These are phyloP conservation scores for Abramis brama DNA, from an alignment of 2,113 vertebrate species.

Conservation along the genomic window DNA sequence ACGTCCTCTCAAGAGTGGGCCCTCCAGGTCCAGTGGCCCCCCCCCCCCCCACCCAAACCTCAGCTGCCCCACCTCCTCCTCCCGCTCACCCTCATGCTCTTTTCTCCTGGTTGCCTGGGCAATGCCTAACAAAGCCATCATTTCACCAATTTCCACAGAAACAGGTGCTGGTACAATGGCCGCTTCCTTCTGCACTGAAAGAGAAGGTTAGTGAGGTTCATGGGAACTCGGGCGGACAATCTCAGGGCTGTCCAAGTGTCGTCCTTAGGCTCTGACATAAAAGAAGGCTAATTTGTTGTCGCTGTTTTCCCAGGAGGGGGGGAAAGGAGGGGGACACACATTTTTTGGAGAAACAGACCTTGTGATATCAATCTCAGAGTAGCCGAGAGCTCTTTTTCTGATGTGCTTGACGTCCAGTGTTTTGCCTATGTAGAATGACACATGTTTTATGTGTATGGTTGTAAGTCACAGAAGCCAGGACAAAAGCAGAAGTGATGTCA, in stretches of 20 bases:
- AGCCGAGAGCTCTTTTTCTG: slow-evolving; percentile 60
- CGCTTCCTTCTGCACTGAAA: slow-evolving; percentile 81
- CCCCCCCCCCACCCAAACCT: slow-evolving; percentile 45
- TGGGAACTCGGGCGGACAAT: slow-evolving; percentile 83
- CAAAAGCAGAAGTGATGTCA: slow-evolving; percentile 31
- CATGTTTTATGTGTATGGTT: slow-evolving; percentile 46
- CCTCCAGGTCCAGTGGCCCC: slow-evolving; percentile 44
- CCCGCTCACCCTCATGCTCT: slow-evolving; percentile 54
- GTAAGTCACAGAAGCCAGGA: slow-evolving; percentile 9
- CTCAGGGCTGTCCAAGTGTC: slow-evolving; percentile 83
- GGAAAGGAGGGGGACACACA: slow-evolving; percentile 58
- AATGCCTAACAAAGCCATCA: slow-evolving; percentile 85
- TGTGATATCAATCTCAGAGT: slow-evolving; percentile 70
- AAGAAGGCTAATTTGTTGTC: slow-evolving; percentile 87
- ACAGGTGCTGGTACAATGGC: slow-evolving; percentile 86
- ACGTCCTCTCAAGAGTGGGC: slow-evolving; percentile 39
- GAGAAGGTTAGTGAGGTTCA: slow-evolving; percentile 83
- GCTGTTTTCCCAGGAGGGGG: slow-evolving; percentile 85
- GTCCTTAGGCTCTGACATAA: slow-evolving; percentile 77
- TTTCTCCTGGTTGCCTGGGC: slow-evolving; percentile 77
- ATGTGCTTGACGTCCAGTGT: slow-evolving; percentile 64
- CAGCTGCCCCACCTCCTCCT: slow-evolving; percentile 60
- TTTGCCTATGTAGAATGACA: slow-evolving; percentile 48
- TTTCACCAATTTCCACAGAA: slow-evolving; percentile 87
- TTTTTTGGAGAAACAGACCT: slow-evolving; percentile 71